Conservation (phyloP, 2,113 vertebrate genomes). For the Sminthopsis crassicaudata region DNA sequence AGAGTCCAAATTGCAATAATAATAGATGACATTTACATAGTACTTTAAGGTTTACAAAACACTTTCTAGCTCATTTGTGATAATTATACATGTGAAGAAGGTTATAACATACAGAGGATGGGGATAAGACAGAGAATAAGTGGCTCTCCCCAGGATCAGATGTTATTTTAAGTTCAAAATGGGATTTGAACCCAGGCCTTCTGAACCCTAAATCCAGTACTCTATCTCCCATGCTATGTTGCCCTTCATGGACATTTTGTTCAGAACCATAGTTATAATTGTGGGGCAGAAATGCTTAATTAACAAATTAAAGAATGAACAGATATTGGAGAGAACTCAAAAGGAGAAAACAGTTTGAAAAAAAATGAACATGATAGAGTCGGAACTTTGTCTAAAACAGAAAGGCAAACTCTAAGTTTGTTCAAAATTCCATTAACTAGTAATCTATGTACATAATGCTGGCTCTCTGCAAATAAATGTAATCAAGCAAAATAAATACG, state of each 20-base stretch:
- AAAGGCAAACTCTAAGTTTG: slow-evolving; percentile 75
- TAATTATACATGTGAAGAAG: neutral
- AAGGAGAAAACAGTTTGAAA: slow-evolving; percentile 74
- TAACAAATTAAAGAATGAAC: slow-evolving; percentile 80
- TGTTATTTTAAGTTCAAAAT: neutral
- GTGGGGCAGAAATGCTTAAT: slow-evolving; percentile 71
- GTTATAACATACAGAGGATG: neutral
- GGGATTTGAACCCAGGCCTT: neutral
- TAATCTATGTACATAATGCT: slow-evolving; percentile 81
- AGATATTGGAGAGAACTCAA: slow-evolving; percentile 65
- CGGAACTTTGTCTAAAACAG: slow-evolving; percentile 68
- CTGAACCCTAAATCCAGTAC: neutral
- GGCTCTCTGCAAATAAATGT: slow-evolving; percentile 80
- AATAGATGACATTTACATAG: neutral
- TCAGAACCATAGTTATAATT: slow-evolving; percentile 42
- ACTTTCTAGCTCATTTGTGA: neutral
- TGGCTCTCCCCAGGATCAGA: neutral
- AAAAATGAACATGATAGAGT: slow-evolving; percentile 78
- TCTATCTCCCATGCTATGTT: neutral
- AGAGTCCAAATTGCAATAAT: slow-evolving; percentile 66
- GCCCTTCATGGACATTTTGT: neutral
- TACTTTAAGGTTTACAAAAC: neutral
- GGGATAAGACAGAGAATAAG: neutral
- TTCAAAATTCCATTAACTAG: slow-evolving; percentile 83
- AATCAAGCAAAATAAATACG: slow-evolving; percentile 83